phyloP scores from a whole-genome alignment of 53 echinoderm and acorn worm species.

The Paelopatides confundens region DNA sequence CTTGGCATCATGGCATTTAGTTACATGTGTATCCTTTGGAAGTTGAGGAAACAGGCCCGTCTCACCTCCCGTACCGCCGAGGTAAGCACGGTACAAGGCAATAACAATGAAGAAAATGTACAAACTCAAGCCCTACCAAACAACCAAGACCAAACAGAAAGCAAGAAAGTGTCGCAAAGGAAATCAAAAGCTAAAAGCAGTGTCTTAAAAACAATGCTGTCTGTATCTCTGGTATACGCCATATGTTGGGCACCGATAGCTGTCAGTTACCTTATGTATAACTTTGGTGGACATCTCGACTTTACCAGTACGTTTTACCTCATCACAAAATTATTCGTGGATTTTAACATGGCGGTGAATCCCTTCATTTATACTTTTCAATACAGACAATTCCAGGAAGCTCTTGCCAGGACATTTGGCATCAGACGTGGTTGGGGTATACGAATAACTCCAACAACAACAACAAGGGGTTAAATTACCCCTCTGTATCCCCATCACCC shows the following conservation, averaged over 20 bases:
- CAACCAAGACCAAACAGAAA: not conserved
- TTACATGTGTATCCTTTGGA: conserved; percentile 75
- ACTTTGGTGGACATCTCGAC: conserved; percentile 81
- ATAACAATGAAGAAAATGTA: not conserved
- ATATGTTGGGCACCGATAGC: conserved; percentile 89
- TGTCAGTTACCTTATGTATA: conserved; percentile 79
- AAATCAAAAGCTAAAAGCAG: conserved; percentile 69
- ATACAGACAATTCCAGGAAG: conserved; percentile 88
- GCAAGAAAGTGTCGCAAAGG: conserved; percentile 13
- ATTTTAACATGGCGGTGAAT: conserved; percentile 85
- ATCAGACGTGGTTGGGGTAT: conserved; percentile 5
- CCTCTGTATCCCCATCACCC: too few relatives aligned
- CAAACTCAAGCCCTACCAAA: not conserved
- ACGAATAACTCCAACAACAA: conserved; percentile 14
- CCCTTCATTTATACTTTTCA: conserved; percentile 95
- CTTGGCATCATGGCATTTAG: conserved; percentile 76
- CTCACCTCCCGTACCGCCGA: not conserved
- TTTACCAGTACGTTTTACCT: conserved; percentile 74
- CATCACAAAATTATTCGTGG: conserved; percentile 80
- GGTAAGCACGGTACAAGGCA: not conserved
- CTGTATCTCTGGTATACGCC: conserved; percentile 79
- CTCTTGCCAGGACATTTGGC: conserved; percentile 66
- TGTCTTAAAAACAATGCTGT: conserved; percentile 84
- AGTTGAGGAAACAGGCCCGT: conserved; percentile 57
- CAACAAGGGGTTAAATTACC: not conserved